These are phyloP conservation scores for Mongoloraphidia duomilia DNA, from an alignment of 2,888 invertebrate genomes.

Conservation along the genomic window DNA sequence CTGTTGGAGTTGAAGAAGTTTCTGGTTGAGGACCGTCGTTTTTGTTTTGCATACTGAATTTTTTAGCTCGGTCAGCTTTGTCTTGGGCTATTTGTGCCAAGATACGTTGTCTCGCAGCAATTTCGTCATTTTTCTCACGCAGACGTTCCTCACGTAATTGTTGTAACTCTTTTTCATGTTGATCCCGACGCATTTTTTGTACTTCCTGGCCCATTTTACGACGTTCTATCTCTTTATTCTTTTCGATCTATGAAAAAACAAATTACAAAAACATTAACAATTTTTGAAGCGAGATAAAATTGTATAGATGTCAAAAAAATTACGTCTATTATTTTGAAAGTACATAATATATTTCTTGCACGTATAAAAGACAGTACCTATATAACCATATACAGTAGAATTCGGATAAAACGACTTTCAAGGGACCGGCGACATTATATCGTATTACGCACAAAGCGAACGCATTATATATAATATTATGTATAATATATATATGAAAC, in stretches of 20 bases:
- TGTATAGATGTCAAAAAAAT: no score
- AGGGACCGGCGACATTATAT: no score
- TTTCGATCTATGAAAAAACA: conserved; percentile 20
- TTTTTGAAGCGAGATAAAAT: no score
- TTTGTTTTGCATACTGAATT: conserved; percentile 18
- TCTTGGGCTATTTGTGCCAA: conserved; percentile 76
- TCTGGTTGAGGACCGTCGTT: conserved; percentile 19
- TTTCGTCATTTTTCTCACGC: conserved; percentile 61
- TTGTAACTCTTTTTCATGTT: conserved; percentile 61
- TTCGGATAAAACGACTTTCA: no score
- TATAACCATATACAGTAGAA: no score
- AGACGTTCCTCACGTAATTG: conserved; percentile 57
- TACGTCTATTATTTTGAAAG: no score
- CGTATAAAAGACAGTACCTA: no score
- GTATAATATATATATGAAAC: no score
- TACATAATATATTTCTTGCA: no score
- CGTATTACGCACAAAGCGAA: no score
- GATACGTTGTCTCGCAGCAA: conserved; percentile 60
- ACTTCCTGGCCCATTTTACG: conserved; percentile 59
- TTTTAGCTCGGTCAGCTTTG: conserved; percentile 49
- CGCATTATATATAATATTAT: no score
- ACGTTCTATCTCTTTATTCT: conserved; percentile 49
- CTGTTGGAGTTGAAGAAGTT: conserved; percentile 14
- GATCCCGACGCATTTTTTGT: conserved; percentile 54
- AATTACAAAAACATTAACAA: background rate